Evolutionary conservation across 2,888 invertebrate species (phyloP).

Genomic region (Diarsia brunnea): DNA sequence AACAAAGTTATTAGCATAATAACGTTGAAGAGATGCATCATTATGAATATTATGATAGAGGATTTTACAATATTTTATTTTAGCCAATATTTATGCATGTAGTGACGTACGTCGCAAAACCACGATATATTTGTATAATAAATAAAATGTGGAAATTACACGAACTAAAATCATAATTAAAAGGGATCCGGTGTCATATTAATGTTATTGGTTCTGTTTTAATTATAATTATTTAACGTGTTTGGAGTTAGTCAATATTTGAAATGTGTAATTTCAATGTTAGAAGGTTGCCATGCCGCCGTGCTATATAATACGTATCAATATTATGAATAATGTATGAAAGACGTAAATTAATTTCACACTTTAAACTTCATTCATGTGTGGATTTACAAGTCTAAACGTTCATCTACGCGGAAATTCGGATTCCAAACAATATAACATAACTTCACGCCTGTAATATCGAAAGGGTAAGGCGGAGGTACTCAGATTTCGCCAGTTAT

Average conservation of each 20-base stretch:
- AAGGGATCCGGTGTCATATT: constrained; percentile 21
- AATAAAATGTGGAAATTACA: constrained; percentile 25
- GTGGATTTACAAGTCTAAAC: constrained; percentile 16
- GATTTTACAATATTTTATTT: constrained; percentile 39
- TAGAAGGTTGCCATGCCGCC: constrained; percentile 16
- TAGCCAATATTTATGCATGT: constrained; percentile 13
- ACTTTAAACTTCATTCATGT: constrained; percentile 25
- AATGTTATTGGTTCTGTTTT: constrained; percentile 32
- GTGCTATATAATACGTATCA: background rate
- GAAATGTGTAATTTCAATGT: constrained; percentile 32
- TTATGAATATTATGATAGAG: constrained; percentile 37
- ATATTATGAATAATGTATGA: constrained; percentile 23
- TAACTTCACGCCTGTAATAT: too few species aligned
- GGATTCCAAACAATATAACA: too few species aligned
- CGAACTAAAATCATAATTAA: constrained; percentile 9
- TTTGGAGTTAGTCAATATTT: constrained; percentile 35
- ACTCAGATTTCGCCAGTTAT: too few species aligned
- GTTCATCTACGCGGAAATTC: constrained; percentile 2
- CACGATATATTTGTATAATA: constrained; percentile 26
- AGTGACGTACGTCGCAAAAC: constrained; percentile 28
- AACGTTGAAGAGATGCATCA: constrained; percentile 31
- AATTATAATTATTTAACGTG: constrained; percentile 23
- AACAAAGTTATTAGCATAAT: constrained; percentile 30
- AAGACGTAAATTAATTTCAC: constrained; percentile 13
- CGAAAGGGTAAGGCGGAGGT: too few species aligned